Evolutionary conservation across 2,797 vertebrate genomes (phyloP), one percentile per base, ranked within the genome.

Genomic region (Trichosurus vulpecula): DNA sequence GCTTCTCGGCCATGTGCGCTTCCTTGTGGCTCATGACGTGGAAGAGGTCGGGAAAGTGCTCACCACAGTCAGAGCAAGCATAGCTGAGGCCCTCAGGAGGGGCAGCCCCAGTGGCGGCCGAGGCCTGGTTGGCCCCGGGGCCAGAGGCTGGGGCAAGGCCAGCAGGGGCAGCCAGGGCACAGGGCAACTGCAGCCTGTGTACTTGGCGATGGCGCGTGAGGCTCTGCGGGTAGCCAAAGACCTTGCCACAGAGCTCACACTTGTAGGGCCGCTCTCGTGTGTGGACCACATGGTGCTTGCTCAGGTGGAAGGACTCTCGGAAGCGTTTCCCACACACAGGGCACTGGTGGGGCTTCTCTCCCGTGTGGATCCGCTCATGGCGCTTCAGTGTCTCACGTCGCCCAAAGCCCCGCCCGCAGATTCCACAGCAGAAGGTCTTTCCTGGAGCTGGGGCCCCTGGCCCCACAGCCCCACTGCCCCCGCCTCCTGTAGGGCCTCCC

Each of bases 221-320:
- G 98, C 99, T 99, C 98, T 99, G 99, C 0, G 99, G 99, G 98
- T 99, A 99, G 52, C 99, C 99, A 96, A 99, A 99, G 93, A 99
- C 99, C 96, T 99, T 99, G 16, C 99, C 99, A 41, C 99, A 99
- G 10, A 99, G 99, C 95, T 99, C 99, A 94, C 99, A 99, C 98
- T 99, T 99, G 99, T 99, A 99, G 98, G 99, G 99, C 95, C 99
- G 99, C 96, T 99, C 99, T 2, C 99, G 99, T 0, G 99, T 99
- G 98, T 99, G 99, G 95, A 99, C 99, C 4, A 99, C 99, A 94
- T 99, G 99, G 98, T 99, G 99, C 97, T 99, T 99, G 98, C 99
- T 99, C 87, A 99, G 99, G 98, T 99, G 99, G 98, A 99, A 99
- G 90, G 99, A 99, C 97, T 99, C 99, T 8, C 99, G 99, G 97